Base-by-base conservation (phyloP, 1,140 invertebrate species). In the Anastrepha obliqua region DNA sequence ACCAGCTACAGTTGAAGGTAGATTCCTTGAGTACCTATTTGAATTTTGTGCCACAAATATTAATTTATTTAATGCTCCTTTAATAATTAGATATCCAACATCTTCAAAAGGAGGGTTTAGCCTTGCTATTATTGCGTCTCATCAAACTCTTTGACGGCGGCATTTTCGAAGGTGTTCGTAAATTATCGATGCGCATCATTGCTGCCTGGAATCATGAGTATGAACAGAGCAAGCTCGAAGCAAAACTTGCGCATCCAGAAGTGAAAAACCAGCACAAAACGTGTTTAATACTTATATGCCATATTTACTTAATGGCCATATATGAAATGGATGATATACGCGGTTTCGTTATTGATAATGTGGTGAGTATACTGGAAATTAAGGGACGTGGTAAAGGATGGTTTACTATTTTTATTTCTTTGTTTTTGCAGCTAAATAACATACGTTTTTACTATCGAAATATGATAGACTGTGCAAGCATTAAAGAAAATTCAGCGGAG, bases 331-430 rank as follows among this genome's bases (percentile, higher is more conserved):
- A 92, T 47, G 90, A 92, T 60, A 91, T 90, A 88, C 90, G 90
- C 4, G 91, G 91, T 3, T 92, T 91, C 85, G 88, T 89, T 0
- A 92, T 92, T 59, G 91, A 92, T 70, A 92, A 92, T 87, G 88
- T 92, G 90, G 91, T 92, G 60, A 20, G 67, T 59, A 20, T 64
- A 87, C 29, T 58, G 29, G 3, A 42, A 47, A 39, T 47, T 8
- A 87, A 70, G 47, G 11, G 11, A 59, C 29, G 29, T 29, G 29
- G 29, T 29, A 29, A 29, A 29, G 29, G 29, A 29, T 0, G 29
- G 1, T 60, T 29, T 6, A 74, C 67, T 74, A 42, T 85, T 65
- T 55, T 55, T 55, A 7, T 55, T 55, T 55, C 6, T 59, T 86
- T 13, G 9, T 39, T 29, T n/a, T 51, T 59, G 1, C 39, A 92